Conservation (phyloP, 1,140 invertebrate species). For the Dendrolimus punctatus region DNA sequence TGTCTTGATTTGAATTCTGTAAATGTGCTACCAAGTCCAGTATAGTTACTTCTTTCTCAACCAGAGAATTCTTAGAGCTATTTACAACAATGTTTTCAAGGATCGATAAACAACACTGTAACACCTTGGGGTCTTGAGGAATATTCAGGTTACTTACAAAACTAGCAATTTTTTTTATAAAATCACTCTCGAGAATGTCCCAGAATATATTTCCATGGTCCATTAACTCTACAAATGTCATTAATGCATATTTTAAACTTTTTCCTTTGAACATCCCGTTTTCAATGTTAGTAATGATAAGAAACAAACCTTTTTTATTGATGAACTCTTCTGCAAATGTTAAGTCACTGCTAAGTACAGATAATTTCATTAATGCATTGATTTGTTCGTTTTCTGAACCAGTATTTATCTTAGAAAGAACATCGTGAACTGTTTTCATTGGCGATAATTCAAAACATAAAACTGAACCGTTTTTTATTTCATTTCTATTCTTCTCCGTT, state of each 20-base stretch:
- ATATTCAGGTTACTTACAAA: conserved; percentile 81
- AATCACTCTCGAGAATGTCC: conserved; percentile 91
- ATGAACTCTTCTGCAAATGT: conserved; percentile 96
- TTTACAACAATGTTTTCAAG: conserved; percentile 93
- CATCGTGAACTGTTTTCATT: conserved; percentile 88
- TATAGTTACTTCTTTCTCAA: conserved; percentile 92
- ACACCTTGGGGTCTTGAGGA: conserved; percentile 79
- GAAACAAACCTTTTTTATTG: conserved; percentile 88
- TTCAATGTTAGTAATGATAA: conserved; percentile 88
- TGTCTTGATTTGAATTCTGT: conserved; percentile 74
- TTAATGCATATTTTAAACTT: conserved; percentile 82
- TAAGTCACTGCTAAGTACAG: conserved; percentile 84
- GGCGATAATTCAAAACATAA: conserved; percentile 88
- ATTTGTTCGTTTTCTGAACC: conserved; percentile 79
- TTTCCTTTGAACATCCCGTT: conserved; percentile 78
- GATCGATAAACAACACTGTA: conserved; percentile 90
- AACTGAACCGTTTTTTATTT: conserved; percentile 95
- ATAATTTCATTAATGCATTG: conserved; percentile 81
- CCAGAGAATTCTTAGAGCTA: conserved; percentile 87
- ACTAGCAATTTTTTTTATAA: conserved; percentile 89
- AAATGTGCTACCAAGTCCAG: conserved; percentile 86
- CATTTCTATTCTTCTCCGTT: conserved; percentile 96
- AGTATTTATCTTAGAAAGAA: conserved; percentile 83
- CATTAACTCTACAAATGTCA: conserved; percentile 95
- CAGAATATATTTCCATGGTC: conserved; percentile 95